phyloP scores from a whole-genome alignment of 2,113 vertebrate genomes.

The Chroicocephalus ridibundus region DNA sequence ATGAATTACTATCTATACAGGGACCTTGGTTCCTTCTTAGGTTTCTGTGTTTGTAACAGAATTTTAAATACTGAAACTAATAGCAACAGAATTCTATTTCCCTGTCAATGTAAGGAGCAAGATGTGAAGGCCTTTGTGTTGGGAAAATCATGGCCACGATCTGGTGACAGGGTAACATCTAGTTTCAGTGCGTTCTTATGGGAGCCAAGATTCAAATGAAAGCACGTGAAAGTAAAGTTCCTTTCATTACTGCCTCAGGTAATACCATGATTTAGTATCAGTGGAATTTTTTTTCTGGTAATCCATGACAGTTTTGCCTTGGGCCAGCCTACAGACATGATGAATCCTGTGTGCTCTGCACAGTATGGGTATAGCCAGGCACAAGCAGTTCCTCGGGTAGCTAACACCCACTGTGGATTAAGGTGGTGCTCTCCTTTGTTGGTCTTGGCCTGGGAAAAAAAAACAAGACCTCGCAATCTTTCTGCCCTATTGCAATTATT shows the following conservation, averaged over 20 bases:
- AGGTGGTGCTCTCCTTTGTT: neutral
- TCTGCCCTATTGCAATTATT: neutral
- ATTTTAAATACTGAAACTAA: neutral
- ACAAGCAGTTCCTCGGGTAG: neutral
- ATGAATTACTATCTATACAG: neutral
- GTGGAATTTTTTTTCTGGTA: neutral
- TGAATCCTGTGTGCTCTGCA: neutral
- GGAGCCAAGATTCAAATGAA: neutral
- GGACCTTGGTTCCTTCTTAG: neutral
- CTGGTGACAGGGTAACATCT: neutral
- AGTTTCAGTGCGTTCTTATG: neutral
- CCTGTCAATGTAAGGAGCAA: neutral
- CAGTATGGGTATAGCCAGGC: neutral
- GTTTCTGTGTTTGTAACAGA: neutral
- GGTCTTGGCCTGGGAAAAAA: neutral
- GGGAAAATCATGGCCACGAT: neutral
- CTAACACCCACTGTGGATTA: neutral
- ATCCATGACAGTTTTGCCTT: conserved; percentile 9
- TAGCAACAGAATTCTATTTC: neutral
- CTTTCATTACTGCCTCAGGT: neutral
- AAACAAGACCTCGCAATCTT: neutral
- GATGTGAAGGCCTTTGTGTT: neutral
- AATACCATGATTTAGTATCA: neutral
- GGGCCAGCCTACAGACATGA: neutral
- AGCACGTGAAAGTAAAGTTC: neutral